Base-by-base conservation (phyloP, 2,888 invertebrate species). In the Ectemnius cavifrons region DNA sequence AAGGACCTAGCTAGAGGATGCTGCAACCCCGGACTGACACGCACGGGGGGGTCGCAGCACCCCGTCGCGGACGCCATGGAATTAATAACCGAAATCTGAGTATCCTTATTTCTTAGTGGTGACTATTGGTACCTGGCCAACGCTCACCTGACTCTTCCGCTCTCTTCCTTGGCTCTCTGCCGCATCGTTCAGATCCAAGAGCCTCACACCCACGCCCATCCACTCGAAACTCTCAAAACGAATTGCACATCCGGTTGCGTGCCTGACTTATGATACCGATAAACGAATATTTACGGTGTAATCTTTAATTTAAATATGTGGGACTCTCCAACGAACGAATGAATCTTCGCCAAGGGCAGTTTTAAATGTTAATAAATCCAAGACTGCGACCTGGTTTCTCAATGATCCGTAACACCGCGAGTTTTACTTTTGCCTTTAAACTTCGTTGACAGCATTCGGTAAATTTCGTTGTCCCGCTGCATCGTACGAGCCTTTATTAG, bases 81-180 rank as follows among this genome's bases (percentile, higher is more conserved):
- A 88, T 88, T 88, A 89, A 88, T 88, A 87, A 88, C 84, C 79
- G 77, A 84, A 84, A 77, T 80, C 80, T 80, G 57, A 74, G 71
- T 79, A 74, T 83, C 75, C 68, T 72, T 67, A 63, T 71, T 13
- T 28, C 18, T 71, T 67, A 59, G 68, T 59, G 14, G 16, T 52
- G 68, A 67, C 72, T 74, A 64, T 62, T 78, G 73, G 75, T 79
- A 79, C 75, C 79, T 75, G 68, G 58, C 71, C 28, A 37, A 23
- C 18, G 58, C 57, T 63, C 79, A 81, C 75, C 64, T 71, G 81
- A 79, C 28, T 64, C 79, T 56, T 56, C 52, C 16, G 66, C 57
- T 63, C 18, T 59, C 57, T 64, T 45, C 37, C 59, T n/a, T 71
- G 49, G 52, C 13, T 11, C 37, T 37, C 6, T 4, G 11, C 37